These are phyloP conservation scores for Macaria liturata DNA, from an alignment of 2,888 invertebrate genomes.

Conservation along the genomic window DNA sequence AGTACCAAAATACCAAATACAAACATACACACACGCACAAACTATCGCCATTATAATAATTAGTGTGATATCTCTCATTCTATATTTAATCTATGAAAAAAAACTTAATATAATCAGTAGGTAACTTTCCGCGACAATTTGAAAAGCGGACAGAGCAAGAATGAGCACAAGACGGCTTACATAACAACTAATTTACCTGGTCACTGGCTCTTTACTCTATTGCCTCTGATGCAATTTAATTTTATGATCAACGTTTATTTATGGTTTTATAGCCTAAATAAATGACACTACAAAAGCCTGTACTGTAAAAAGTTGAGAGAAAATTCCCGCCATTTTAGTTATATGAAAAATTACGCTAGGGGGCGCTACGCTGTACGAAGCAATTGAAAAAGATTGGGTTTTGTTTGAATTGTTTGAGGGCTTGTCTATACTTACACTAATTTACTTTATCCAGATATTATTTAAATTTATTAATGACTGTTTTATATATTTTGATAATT, in stretches of 20 bases:
- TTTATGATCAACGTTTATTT: background rate
- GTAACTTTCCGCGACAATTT: conserved; percentile 12
- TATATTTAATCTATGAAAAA: too few relatives aligned
- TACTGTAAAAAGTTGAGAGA: background rate
- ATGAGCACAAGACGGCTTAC: conserved; percentile 12
- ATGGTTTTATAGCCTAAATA: background rate
- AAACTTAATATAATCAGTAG: background rate
- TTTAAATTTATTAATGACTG: too few relatives aligned
- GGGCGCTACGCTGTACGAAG: background rate
- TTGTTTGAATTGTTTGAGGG: too few relatives aligned
- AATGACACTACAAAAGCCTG: background rate
- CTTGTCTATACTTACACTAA: too few relatives aligned
- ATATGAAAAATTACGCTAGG: background rate
- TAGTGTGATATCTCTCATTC: too few relatives aligned
- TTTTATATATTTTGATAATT: too few relatives aligned
- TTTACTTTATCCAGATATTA: too few relatives aligned
- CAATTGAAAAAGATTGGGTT: too few relatives aligned
- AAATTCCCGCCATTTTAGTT: background rate
- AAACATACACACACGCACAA: too few relatives aligned
- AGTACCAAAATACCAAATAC: too few relatives aligned
- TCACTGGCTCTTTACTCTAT: conserved; percentile 9
- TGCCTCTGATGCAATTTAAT: conserved; percentile 7
- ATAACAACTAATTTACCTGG: conserved; percentile 17
- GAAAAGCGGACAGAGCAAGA: conserved; percentile 8
- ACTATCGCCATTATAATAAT: too few relatives aligned